phyloP scores from a whole-genome alignment of 2,797 vertebrate species.

The Sciaenops ocellatus region DNA sequence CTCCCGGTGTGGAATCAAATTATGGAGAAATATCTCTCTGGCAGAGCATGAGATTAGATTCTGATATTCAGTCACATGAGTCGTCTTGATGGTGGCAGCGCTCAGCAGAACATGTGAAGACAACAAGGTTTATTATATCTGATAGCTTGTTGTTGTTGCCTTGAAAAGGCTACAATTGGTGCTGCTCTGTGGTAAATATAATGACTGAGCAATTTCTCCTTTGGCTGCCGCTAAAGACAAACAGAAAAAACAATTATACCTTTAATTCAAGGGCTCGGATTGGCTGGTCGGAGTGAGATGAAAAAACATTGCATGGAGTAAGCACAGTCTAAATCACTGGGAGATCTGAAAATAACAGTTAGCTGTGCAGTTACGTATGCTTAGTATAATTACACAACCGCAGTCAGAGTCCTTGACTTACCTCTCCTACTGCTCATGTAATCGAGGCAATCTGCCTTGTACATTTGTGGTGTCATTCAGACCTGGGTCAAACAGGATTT shows the following conservation, averaged over 20 bases:
- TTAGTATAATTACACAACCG: constrained; percentile 46
- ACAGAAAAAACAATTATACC: constrained; percentile 8
- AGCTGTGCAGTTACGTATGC: constrained; percentile 36
- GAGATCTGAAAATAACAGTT: constrained; percentile 33
- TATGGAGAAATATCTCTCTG: constrained; percentile 72
- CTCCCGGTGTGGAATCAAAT: constrained; percentile 72
- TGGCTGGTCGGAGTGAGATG: constrained; percentile 12
- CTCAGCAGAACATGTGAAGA: constrained; percentile 68
- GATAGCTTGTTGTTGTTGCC: neutral
- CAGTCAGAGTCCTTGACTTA: constrained; percentile 43
- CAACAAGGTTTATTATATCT: constrained; percentile 18
- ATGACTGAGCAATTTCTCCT: neutral
- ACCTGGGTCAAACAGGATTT: constrained; percentile 26
- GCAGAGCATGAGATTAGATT: constrained; percentile 80
- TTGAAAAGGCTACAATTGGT: constrained; percentile 15
- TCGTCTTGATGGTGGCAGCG: neutral
- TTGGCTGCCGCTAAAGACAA: constrained; percentile 8
- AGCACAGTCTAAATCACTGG: constrained; percentile 27
- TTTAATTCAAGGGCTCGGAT: constrained; percentile 24
- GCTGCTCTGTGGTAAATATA: constrained; percentile 2
- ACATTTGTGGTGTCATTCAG: constrained; percentile 1
- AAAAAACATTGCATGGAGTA: constrained; percentile 14
- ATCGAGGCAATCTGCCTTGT: constrained; percentile 18
- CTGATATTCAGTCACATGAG: constrained; percentile 34
- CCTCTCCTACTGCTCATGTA: constrained; percentile 31